Evolutionary conservation across 2,113 vertebrate species (phyloP).

Genomic region (Paedocypris sp.): DNA sequence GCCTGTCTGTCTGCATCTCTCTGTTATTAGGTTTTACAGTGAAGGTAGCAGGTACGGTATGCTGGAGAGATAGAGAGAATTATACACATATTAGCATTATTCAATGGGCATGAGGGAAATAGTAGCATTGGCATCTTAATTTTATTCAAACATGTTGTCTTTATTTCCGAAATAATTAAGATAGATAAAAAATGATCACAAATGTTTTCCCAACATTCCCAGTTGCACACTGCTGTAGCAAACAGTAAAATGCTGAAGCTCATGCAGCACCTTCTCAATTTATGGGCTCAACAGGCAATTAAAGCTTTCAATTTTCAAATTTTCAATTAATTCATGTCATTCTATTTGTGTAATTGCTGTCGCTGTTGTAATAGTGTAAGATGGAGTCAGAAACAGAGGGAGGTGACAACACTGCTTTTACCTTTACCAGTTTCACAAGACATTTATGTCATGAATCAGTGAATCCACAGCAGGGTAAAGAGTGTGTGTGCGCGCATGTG

Average conservation of each 20-base stretch:
- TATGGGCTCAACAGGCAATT: slow-evolving; percentile 26
- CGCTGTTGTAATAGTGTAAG: slow-evolving; percentile 16
- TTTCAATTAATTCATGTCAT: slow-evolving; percentile 30
- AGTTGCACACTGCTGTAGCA: no score
- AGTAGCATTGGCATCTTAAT: no score
- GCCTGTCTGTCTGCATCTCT: no score
- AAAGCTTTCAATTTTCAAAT: slow-evolving; percentile 18
- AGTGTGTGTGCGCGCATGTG: background rate
- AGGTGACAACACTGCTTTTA: slow-evolving; percentile 2
- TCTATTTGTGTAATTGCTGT: slow-evolving; percentile 21
- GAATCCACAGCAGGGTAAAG: background rate
- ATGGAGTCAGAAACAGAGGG: background rate
- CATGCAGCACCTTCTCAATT: slow-evolving; percentile 8
- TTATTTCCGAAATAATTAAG: no score
- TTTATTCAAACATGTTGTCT: no score
- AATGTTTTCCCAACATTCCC: no score
- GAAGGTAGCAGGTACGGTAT: no score
- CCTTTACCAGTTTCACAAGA: background rate
- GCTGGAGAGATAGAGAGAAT: no score
- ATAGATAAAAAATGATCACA: no score
- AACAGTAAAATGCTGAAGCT: background rate
- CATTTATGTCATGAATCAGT: background rate
- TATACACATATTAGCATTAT: no score
- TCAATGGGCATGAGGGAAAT: no score
- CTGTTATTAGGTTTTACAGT: no score